These are phyloP conservation scores for Eospalax fontanierii DNA, from an alignment of 2,797 vertebrate genomes.

Conservation along the genomic window DNA sequence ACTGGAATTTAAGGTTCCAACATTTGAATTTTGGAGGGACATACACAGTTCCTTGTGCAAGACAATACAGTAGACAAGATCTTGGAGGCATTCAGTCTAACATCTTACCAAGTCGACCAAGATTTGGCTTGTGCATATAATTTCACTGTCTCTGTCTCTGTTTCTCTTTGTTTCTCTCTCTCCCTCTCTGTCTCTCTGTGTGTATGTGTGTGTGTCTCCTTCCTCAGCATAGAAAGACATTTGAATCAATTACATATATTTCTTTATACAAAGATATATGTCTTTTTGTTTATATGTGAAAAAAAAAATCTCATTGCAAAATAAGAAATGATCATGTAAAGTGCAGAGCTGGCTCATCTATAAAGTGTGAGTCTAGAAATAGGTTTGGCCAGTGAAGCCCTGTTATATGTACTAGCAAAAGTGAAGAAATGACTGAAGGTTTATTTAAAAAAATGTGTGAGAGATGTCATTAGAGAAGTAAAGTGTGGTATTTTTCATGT, in stretches of 20 bases:
- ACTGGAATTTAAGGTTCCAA: not conserved
- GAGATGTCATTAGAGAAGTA: not conserved
- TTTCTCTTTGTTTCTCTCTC: not conserved
- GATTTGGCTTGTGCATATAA: not conserved
- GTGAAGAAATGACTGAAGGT: not conserved
- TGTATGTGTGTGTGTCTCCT: no score
- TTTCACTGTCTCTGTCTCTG: not conserved
- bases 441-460: not conserved
- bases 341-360: not conserved
- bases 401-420: not conserved
- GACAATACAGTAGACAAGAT: not conserved
- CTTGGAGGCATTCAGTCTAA: not conserved
- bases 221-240: not conserved
- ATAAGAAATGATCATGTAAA: not conserved
- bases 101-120: not conserved
- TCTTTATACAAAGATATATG: conserved; percentile 21
- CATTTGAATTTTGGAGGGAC: not conserved
- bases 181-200: not conserved
- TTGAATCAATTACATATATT: conserved; percentile 34
- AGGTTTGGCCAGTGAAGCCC: not conserved
- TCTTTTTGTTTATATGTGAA: conserved; percentile 33
- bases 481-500: not conserved
- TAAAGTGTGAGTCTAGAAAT: not conserved
- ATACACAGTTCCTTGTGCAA: not conserved
- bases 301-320: conserved; percentile 55